These are phyloP conservation scores for Tachina grossa DNA, from an alignment of 2,888 invertebrate genomes.

Conservation along the genomic window DNA sequence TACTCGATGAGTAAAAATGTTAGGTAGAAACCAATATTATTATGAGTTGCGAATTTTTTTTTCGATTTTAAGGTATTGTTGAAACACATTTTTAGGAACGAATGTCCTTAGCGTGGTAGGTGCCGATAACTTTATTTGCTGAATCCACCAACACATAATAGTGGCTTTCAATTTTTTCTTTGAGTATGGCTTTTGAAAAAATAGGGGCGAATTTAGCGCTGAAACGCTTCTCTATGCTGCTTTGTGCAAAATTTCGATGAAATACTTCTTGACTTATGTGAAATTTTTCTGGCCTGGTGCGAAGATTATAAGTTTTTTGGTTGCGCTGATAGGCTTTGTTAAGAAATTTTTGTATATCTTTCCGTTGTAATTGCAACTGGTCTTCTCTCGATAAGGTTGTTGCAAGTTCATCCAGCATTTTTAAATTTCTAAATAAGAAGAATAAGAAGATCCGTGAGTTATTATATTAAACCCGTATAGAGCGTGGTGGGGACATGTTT, in stretches of 20 bases:
- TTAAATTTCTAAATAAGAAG: conserved; percentile 1
- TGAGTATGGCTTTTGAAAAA: too few relatives aligned
- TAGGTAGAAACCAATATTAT: too few relatives aligned
- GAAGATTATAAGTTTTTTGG: conserved; percentile 16
- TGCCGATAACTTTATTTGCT: too few relatives aligned
- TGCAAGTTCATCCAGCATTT: conserved; percentile 24
- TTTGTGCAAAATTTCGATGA: conserved; percentile 28
- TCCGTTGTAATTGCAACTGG: not conserved
- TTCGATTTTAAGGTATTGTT: too few relatives aligned
- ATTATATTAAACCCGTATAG: conserved; percentile 7
- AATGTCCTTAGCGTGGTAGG: too few relatives aligned
- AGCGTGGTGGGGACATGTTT: conserved; percentile 16
- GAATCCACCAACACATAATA: too few relatives aligned
- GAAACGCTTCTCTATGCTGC: conserved; percentile 13
- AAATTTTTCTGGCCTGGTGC: conserved; percentile 21
- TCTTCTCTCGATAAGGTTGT: not conserved
- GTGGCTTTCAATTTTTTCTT: too few relatives aligned
- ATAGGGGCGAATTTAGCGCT: conserved; percentile 34
- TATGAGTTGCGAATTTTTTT: too few relatives aligned
- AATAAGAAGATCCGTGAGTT: not conserved
- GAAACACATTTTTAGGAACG: too few relatives aligned
- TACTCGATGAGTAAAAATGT: too few relatives aligned
- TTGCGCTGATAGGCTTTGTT: conserved; percentile 20
- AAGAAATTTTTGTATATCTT: conserved; percentile 8
- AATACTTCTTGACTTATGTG: conserved; percentile 15